These are phyloP conservation scores for Trigoniulus corallinus DNA, from an alignment of 1,140 invertebrate genomes.

Conservation along the genomic window DNA sequence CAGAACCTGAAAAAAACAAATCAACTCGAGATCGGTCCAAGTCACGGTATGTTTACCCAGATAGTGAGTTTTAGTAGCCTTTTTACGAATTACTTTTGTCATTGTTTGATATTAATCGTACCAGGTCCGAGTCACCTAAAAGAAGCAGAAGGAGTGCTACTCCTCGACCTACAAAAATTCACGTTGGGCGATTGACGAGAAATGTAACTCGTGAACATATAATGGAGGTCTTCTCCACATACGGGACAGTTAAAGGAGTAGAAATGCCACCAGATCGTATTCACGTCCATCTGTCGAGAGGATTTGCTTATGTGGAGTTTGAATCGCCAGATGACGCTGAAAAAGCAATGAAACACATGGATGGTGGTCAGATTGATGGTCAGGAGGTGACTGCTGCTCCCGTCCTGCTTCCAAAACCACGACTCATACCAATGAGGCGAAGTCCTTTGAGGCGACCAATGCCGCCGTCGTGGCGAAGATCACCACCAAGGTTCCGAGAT, in stretches of 20 bases:
- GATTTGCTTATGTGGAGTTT: conserved; percentile 91
- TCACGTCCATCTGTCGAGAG: conserved; percentile 66
- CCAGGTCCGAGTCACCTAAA: conserved; percentile 25
- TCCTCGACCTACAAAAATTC: conserved; percentile 73
- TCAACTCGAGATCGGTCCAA: conserved; percentile 17
- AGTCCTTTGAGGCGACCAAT: conserved; percentile 33
- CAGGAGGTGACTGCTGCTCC: conserved; percentile 88
- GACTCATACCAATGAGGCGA: conserved; percentile 35
- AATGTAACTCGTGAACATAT: conserved; percentile 85
- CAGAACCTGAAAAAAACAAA: conserved; percentile 30
- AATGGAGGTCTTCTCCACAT: conserved; percentile 83
- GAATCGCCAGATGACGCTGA: conserved; percentile 85
- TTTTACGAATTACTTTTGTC: background rate
- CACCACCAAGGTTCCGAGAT: conserved; percentile 29
- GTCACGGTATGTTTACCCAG: background rate
- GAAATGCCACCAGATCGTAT: conserved; percentile 76
- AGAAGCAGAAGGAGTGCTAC: conserved; percentile 48
- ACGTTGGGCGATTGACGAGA: conserved; percentile 74
- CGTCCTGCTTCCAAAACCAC: conserved; percentile 57
- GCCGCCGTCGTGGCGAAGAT: conserved; percentile 38
- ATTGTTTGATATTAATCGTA: background rate
- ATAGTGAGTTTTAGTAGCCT: background rate
- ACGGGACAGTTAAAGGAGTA: conserved; percentile 74
- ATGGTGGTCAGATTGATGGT: conserved; percentile 74
- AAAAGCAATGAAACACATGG: conserved; percentile 98